phyloP scores from a whole-genome alignment of 2,797 vertebrate genomes.

The Tragelaphus oryx region DNA sequence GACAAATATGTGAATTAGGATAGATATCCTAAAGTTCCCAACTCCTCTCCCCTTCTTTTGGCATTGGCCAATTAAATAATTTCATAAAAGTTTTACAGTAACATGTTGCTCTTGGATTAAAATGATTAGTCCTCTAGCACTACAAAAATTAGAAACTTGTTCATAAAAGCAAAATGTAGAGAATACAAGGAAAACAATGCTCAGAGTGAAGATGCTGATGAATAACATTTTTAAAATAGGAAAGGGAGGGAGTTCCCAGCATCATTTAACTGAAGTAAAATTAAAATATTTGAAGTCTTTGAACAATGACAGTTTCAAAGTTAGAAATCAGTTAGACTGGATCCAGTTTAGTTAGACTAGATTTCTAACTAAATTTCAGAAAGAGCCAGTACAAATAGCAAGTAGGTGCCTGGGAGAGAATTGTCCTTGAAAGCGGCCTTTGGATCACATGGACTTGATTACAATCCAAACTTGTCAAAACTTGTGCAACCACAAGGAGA shows the following conservation, averaged over 20 bases:
- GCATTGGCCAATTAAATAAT: background rate
- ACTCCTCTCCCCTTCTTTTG: background rate
- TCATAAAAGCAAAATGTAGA: background rate
- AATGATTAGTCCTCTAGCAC: background rate
- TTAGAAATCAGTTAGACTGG: background rate
- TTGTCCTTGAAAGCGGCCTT: background rate
- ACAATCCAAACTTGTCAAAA: background rate
- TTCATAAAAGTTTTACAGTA: background rate
- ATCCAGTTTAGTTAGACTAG: background rate
- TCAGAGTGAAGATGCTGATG: background rate
- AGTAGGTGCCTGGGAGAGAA: background rate
- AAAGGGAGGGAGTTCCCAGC: background rate
- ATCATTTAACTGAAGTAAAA: slow-evolving; percentile 1
- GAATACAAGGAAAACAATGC: background rate
- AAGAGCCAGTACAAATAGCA: background rate
- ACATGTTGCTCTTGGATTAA: background rate
- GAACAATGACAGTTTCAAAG: background rate
- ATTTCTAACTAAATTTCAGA: background rate
- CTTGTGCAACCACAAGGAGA: background rate
- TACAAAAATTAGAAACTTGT: background rate
- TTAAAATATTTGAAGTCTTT: background rate
- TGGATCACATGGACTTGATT: background rate
- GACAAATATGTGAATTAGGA: background rate
- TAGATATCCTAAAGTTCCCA: background rate
- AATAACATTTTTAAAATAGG: background rate